Base-by-base conservation (phyloP, 2,797 vertebrate species). In the Danio kyathit region DNA sequence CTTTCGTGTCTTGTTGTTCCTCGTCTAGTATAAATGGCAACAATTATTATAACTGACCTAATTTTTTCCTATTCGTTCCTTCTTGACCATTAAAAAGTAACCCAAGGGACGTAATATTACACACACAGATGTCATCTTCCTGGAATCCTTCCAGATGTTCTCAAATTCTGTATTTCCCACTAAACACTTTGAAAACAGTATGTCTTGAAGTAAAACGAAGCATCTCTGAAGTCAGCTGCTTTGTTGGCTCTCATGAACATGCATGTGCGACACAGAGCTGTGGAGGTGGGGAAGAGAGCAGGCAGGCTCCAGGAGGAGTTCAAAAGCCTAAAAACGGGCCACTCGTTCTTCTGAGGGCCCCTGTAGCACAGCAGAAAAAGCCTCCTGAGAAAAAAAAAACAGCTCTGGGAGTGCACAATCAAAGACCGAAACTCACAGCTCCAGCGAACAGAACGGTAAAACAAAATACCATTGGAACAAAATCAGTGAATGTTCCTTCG, bases 231-330 rank as follows among this genome's bases (percentile, higher is more conserved):
- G 46, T 61, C 16, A 61, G 69, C 63, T 59, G 48, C 66, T 80
- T 75, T 77, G 80, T 52, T 64, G 75, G 76, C 49, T 48, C 85
- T 86, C 85, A 86, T 85, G 83, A 85, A 84, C 83, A 86, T 86
- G 85, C 59, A 86, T 86, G 78, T 54, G 73, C 48, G 17, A 80
- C 76, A 72, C 69, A 64, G 59, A 41, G 63, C 49, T 70, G 29
- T 29, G 49, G 73, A 64, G 69, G 76, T 72, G 21, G 51, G 41
- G 67, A 57, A 69, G 40, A 64, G 66, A 57, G 67, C 74, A 63
- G 44, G 51, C 70, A 57, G 51, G 10, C 69, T 63, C 60, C 5
- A 80, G 59, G 17, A 81, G 56, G 40, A 82, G 85, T 76, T 81
- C 78, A 84, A 85, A 86, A 81, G 77, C 78, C 75, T 85, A 79